Evolutionary conservation across 1,140 invertebrate genomes (phyloP).

Genomic region (Euura saliciscinereae): DNA sequence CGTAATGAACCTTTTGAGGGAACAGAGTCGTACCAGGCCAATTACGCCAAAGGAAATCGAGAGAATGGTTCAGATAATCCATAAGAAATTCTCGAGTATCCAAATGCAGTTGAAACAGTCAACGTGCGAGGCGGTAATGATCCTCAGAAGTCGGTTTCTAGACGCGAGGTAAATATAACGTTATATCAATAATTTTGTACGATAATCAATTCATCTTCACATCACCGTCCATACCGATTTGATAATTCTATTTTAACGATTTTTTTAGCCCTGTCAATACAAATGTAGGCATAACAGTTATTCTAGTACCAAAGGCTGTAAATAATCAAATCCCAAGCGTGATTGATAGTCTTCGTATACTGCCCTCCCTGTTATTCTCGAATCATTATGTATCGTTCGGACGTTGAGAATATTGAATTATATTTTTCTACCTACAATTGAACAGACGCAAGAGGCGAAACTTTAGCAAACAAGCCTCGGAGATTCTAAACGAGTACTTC

Average conservation of each 20-base stretch:
- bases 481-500: constrained; percentile 99
- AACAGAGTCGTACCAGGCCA: constrained; percentile 96
- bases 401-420: not conserved
- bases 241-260: too few species aligned
- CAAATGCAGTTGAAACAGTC: constrained; percentile 99
- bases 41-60: constrained; percentile 97
- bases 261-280: too few species aligned
- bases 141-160: constrained; percentile 90
- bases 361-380: too few species aligned
- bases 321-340: too few species aligned
- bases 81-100: constrained; percentile 99
- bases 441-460: constrained; percentile 95
- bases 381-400: too few species aligned
- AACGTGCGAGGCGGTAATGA: constrained; percentile 99
- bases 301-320: too few species aligned
- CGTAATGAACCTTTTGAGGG: constrained; percentile 96
- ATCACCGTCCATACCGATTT: constrained; percentile 5
- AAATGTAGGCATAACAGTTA: too few species aligned
- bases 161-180: constrained; percentile 77
- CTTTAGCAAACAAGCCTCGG: constrained; percentile 99
- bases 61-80: constrained; percentile 99
- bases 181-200: not conserved
- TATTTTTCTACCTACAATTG: constrained; percentile 29
- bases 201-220: constrained; percentile 19
- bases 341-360: too few species aligned